Conservation (phyloP, 2,113 vertebrate species). For the Sinocyclocheilus anophthalmus region DNA sequence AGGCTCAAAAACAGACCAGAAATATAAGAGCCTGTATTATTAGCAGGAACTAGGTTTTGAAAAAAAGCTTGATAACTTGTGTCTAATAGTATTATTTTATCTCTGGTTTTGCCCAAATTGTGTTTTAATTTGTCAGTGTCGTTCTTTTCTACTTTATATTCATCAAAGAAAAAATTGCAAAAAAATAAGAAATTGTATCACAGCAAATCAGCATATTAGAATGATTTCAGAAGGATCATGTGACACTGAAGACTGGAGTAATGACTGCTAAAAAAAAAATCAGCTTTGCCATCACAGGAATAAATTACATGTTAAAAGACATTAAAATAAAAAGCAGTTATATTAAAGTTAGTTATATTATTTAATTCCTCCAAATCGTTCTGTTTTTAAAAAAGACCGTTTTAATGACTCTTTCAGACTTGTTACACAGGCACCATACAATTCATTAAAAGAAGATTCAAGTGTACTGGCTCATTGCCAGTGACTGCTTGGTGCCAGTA, state of each 20-base stretch:
- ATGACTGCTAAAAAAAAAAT: neutral
- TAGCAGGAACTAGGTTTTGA: neutral
- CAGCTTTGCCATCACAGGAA: neutral
- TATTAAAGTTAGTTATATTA: neutral
- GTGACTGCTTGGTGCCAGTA: conserved; percentile 39
- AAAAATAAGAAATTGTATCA: too few species aligned
- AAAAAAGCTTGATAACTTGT: neutral
- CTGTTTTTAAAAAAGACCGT: neutral
- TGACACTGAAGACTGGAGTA: neutral
- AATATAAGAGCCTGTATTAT: neutral
- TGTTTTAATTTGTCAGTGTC: too few species aligned
- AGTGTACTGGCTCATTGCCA: conserved; percentile 37
- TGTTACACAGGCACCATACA: conserved; percentile 19
- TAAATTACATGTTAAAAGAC: neutral
- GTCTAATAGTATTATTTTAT: neutral
- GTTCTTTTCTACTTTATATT: neutral
- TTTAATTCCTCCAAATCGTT: neutral
- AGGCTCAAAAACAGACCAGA: neutral
- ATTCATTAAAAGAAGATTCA: conserved; percentile 39
- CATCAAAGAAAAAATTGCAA: neutral
- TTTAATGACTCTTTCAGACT: conserved; percentile 32
- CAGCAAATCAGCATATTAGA: neutral
- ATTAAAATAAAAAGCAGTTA: neutral
- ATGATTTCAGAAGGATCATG: neutral
- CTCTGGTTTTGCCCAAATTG: neutral